phyloP scores from a whole-genome alignment of 2,888 invertebrate genomes.

The Drosophila aldrichi region DNA sequence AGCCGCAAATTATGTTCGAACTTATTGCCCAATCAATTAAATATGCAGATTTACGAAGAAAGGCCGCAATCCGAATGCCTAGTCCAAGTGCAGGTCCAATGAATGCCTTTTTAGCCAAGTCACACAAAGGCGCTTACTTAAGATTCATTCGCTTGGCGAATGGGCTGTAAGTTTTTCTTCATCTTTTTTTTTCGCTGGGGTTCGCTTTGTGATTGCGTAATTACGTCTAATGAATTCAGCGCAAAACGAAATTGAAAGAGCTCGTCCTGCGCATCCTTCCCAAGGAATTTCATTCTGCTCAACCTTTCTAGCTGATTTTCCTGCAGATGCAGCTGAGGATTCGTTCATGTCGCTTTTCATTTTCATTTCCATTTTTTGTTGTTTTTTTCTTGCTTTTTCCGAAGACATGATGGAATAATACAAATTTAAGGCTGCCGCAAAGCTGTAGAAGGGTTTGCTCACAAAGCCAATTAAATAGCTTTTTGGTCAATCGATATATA shows the following conservation, averaged over 20 bases:
- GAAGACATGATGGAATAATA: conserved; percentile 23
- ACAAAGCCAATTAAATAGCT: conserved; percentile 70
- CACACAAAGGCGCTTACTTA: conserved; percentile 38
- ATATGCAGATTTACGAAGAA: conserved; percentile 65
- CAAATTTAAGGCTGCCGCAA: conserved; percentile 39
- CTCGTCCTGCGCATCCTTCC: conserved; percentile 22
- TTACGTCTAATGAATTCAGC: conserved; percentile 74
- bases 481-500: conserved; percentile 52
- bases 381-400: not conserved
- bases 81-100: conserved; percentile 15
- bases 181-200: conserved; percentile 12
- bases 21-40: conserved; percentile 80
- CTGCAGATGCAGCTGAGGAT: conserved; percentile 34
- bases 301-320: conserved; percentile 17
- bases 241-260: conserved; percentile 66
- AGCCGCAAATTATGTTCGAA: conserved; percentile 37
- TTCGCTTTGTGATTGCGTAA: conserved; percentile 74
- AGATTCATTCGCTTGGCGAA: conserved; percentile 44
- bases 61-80: conserved; percentile 15
- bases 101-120: conserved; percentile 43
- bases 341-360: conserved; percentile 41
- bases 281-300: conserved; percentile 33
- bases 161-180: not conserved
- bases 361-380: conserved; percentile 11
- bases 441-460: conserved; percentile 16